Percentiles rank a stretch among this genome's conserved stretches.
Conservation (phyloP, 2,888 invertebrate genomes). For the Parnassius mnemosyne region DNA sequence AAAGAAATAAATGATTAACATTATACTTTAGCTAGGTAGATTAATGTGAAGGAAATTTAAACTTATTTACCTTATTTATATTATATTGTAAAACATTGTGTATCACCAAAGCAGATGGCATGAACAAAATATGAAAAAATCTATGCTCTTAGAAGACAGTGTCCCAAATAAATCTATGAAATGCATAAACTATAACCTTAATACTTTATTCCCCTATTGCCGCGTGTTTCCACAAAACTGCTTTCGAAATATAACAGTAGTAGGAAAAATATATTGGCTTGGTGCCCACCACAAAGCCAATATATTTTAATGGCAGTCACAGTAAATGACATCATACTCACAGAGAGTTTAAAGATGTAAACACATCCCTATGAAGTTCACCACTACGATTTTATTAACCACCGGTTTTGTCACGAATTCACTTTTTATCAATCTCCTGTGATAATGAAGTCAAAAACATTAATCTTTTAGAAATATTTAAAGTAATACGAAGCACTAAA, state of each 20-base stretch:
- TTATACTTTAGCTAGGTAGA: too few species aligned
- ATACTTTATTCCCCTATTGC: constrained; percentile 59
- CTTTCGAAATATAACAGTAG: constrained; percentile 60
- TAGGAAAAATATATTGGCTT: constrained; percentile 66
- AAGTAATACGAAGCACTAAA: constrained; percentile 62
- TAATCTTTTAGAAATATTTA: constrained; percentile 47
- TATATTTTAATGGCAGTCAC: constrained; percentile 69
- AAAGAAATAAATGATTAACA: too few species aligned
- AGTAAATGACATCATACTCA: constrained; percentile 79
- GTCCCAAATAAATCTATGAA: constrained; percentile 31
- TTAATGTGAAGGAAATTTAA: background rate
- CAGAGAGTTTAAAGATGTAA: constrained; percentile 73
- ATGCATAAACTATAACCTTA: constrained; percentile 62
- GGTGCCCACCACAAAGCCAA: constrained; percentile 71
- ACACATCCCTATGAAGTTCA: constrained; percentile 68
- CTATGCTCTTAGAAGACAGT: background rate
- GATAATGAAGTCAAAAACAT: constrained; percentile 32
- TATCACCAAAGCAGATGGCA: background rate
- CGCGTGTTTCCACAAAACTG: constrained; percentile 62
- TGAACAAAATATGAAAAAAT: constrained; percentile 2
- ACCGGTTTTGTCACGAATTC: constrained; percentile 43
- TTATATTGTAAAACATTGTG: background rate
- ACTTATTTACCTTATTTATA: constrained; percentile 7
- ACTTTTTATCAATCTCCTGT: constrained; percentile 35
- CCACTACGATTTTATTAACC: constrained; percentile 44